A percentile compares a stretch with the other conserved stretches of the same genome.
Evolutionary conservation across 2,888 invertebrate genomes (phyloP).

Genomic region (Stratiomys singularior): DNA sequence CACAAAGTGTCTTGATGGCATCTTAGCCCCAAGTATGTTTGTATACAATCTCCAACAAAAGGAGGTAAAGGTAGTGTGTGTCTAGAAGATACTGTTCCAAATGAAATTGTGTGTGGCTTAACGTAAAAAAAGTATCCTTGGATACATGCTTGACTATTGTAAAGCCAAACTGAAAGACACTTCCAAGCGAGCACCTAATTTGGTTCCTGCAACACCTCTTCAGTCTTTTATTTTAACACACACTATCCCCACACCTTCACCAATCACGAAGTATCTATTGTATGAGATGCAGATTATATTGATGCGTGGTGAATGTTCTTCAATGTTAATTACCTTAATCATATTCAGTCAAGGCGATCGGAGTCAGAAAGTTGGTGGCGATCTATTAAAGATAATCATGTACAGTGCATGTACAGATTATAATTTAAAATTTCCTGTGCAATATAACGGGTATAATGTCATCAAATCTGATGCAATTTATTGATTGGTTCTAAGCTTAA

Average conservation of each 20-base stretch:
- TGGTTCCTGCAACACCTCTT: no score
- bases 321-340: conserved; percentile 18
- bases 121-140: no score
- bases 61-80: background rate
- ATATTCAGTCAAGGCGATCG: background rate
- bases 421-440: conserved; percentile 9
- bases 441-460: conserved; percentile 32
- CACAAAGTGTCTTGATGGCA: no score
- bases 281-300: background rate
- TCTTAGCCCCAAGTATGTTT: no score
- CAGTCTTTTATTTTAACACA: no score
- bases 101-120: no score
- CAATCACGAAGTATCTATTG: no score
- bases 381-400: conserved; percentile 22
- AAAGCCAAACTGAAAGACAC: no score
- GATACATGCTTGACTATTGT: no score
- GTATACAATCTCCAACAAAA: no score
- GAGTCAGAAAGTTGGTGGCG: background rate
- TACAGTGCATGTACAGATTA: background rate
- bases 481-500: conserved; percentile 25
- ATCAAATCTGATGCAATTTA: background rate
- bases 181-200: no score
- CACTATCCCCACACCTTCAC: no score
- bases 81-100: background rate
- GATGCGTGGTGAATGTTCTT: conserved; percentile 27